Evolutionary conservation across 2,888 invertebrate genomes (phyloP), one percentile per base, ranked within the genome.

Genomic region (Diplazon laetatorius): DNA sequence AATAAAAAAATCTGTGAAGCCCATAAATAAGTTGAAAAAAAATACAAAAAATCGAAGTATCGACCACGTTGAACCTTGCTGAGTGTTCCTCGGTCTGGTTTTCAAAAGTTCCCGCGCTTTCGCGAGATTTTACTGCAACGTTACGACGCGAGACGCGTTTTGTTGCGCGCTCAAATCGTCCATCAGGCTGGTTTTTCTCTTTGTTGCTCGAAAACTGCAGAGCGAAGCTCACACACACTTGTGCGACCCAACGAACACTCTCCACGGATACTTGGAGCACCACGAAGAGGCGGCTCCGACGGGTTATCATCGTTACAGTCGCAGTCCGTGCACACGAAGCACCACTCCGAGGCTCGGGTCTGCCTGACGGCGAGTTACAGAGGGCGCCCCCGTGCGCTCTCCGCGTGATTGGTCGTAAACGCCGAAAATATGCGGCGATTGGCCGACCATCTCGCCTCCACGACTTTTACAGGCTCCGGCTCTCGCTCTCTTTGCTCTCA

Each of bases 381-480:
- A n/a, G n/a, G n/a, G 65, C 65, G 60, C 63, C 22, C 22, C 39
- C 59, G 83, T 80, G 85, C 4, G 85, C 86, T n/a, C n/a, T n/a
- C n/a, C 86, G 82, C 85, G 85, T 88, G 89, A 90, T 90, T 89
- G 90, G 85, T 90, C 90, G 89, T 90, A 91, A 91, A 91, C 83
- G 87, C 89, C 89, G 88, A 90, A 90, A 90, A 87, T 89, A 86
- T 88, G 87, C 89, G 85, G 84, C 86, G 88, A 89, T 89, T 89
- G 88, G 88, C 82, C 82, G 85, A 80, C 82, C 83, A 65, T 70
- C 78, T 55, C 60, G 82, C 82, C 75, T 83, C 80, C 84, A 83
- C 82, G 85, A 85, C 81, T 89, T 89, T 88, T n/a, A n/a, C n/a
- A n/a, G n/a, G n/a, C n/a, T n/a, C 88, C 84, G 86, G 83, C 77